Evolutionary conservation across 1,140 invertebrate genomes (phyloP), one percentile per base, ranked within the genome.

Genomic region (Acromyrmex echinatior): DNA sequence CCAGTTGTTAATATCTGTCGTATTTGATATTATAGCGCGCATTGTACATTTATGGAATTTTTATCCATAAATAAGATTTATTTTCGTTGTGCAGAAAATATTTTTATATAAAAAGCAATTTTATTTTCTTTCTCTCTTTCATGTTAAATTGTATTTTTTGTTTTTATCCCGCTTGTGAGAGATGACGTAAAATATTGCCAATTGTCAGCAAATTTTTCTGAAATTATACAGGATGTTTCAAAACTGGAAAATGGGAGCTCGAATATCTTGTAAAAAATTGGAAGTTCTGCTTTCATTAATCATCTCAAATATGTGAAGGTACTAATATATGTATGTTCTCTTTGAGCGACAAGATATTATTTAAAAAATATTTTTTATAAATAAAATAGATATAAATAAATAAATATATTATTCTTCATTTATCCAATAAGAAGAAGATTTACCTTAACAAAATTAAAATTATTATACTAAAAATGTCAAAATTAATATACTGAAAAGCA

Each of bases 51-150:
- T 74, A 56, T 56, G 51, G 18, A 35, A 74, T 74, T 74, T 74
- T 56, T 74, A 73, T 73, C 5, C 28, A 74, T 74, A 56, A 56
- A 74, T 74, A 28, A 74, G 51, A 74, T 74, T 74, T 74, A 74
- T 35, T 58, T 58, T 74, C 18, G 28, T 74, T 56, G 18, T 21
- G 28, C 71, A 74, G 51, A 56, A 74, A 68, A 68, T 68, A 68
- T 68, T 68, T 68, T 35, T 74, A 74, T 58, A 3, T 58, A 28
- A 21, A 74, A 74, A 58, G n/a, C 51, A 74, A 74, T 58, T 58
- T 4, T 74, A 74, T 35, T 21, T 35, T 21, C 10, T 28, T 35
- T 58, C 53, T 58, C 21, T n/a, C 18, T 58, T 58, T 21, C 65
- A 31, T 21, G n/a, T 39, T 74, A 74, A 74, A 58, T 35, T 74